Evolutionary conservation across 1,140 invertebrate species (phyloP).

Genomic region (Parasteatoda tepidariorum): DNA sequence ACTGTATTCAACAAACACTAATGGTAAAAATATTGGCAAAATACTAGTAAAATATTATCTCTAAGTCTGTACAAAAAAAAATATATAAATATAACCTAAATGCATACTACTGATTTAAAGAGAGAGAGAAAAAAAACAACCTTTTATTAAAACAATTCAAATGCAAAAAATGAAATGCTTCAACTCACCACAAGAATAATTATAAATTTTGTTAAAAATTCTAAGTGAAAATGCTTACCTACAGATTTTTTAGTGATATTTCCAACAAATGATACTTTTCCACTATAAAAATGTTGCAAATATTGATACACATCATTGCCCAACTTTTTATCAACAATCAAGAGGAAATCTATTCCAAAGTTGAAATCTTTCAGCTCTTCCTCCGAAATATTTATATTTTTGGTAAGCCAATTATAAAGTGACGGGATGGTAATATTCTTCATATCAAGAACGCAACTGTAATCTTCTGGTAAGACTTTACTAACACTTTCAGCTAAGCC

Average conservation of each 20-base stretch:
- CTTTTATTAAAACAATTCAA: not conserved
- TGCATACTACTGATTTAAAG: no score
- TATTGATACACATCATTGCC: constrained; percentile 69
- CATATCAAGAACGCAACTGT: constrained; percentile 80
- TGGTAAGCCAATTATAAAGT: constrained; percentile 77
- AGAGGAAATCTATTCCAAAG: constrained; percentile 89
- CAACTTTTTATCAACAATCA: constrained; percentile 78
- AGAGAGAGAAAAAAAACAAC: no score
- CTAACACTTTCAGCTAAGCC: constrained; percentile 93
- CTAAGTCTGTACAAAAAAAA: no score
- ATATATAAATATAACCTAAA: no score
- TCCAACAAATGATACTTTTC: constrained; percentile 67
- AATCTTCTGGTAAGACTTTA: constrained; percentile 76
- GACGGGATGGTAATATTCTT: constrained; percentile 79
- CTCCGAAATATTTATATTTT: constrained; percentile 74
- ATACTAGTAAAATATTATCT: no score
- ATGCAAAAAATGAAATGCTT: no score
- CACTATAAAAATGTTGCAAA: constrained; percentile 64
- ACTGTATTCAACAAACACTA: no score
- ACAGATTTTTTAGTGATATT: constrained; percentile 36
- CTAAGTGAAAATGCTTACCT: constrained; percentile 22
- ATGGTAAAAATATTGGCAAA: no score
- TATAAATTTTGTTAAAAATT: no score
- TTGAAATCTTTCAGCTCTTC: constrained; percentile 88
- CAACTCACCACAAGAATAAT: no score